Evolutionary conservation across 2,888 invertebrate genomes (phyloP), one percentile per base, ranked within the genome.

Genomic region (Aromia moschata): DNA sequence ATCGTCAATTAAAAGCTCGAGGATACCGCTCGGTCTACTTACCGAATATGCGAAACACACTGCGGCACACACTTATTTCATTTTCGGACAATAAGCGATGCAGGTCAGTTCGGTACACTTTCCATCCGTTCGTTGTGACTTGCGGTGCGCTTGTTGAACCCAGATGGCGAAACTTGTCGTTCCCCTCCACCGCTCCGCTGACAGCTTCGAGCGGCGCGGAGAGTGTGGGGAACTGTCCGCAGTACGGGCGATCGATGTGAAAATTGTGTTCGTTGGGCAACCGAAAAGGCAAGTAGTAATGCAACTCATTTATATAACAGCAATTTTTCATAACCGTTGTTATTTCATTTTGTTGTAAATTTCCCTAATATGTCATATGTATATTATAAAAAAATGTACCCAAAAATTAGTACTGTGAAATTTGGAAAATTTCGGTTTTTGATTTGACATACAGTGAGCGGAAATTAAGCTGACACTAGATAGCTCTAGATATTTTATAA

Each of bases 121-220:
- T 62, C 54, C 45, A 64, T 58, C 56, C 59, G 49, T 67, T 60
- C 60, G 60, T 58, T 63, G 56, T 58, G 60, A 53, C 47, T 61
- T 62, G 60, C 55, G 53, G 56, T 64, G 62, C 58, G 64, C 55
- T 66, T 56, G 60, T 64, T 63, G 67, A 66, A 64, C 57, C 74
- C 75, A 76, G 76, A 76, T 76, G 75, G 75, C 74, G 73, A 71
- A 69, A 69, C 69, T 68, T 67, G 68, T 65, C 54, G 62, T 55
- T 49, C 69, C 65, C 65, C 58, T 52, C 61, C 55, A 20, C 51
- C 60, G 46, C 57, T 36, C 45, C 53, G 49, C 51, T 44, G 58
- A 56, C 55, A 67, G 62, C 33, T 40, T 63, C 62, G 59, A 46
- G 45, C 36, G 31, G 56, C 61, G 61, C 53, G 33, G 33, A 57